phyloP scores from a whole-genome alignment of 1,140 invertebrate genomes.

The Hyposmocoma kahamanoa region DNA sequence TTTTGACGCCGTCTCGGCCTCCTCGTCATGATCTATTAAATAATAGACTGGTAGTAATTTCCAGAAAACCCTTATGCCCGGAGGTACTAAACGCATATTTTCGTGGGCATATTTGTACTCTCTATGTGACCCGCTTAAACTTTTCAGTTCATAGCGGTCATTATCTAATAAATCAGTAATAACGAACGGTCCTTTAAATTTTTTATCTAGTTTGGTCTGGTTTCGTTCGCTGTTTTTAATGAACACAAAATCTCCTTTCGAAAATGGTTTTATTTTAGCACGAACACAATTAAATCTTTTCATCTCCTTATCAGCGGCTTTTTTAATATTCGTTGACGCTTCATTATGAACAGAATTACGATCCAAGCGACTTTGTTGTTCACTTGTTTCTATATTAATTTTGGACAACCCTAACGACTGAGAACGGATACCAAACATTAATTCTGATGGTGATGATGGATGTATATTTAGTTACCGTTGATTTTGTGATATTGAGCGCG shows the following conservation, averaged over 20 bases:
- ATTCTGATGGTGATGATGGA: slow-evolving; percentile 21
- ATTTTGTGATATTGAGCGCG: slow-evolving; percentile 28
- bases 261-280: slow-evolving; percentile 17
- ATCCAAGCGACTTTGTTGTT: not conserved
- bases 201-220: slow-evolving; percentile 21
- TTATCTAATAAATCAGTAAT: slow-evolving; percentile 22
- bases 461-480: slow-evolving; percentile 24
- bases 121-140: slow-evolving; percentile 10
- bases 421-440: not conserved
- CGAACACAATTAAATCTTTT: slow-evolving; percentile 20
- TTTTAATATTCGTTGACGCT: slow-evolving; percentile 20
- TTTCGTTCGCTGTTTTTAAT: slow-evolving; percentile 22
- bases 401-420: not conserved
- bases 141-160: slow-evolving; percentile 25
- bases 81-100: slow-evolving; percentile 24
- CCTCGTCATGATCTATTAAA: slow-evolving; percentile 12
- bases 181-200: slow-evolving; percentile 26
- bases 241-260: slow-evolving; percentile 25
- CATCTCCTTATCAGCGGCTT: slow-evolving; percentile 15
- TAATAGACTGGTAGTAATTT: slow-evolving; percentile 17
- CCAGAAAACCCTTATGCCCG: slow-evolving; percentile 16
- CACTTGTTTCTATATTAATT: not conserved
- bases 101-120: slow-evolving; percentile 24
- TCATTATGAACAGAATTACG: not conserved
- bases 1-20: slow-evolving; percentile 28